These are phyloP conservation scores for Odontophorus gujanensis DNA, from an alignment of 2,113 vertebrate species.

Conservation along the genomic window DNA sequence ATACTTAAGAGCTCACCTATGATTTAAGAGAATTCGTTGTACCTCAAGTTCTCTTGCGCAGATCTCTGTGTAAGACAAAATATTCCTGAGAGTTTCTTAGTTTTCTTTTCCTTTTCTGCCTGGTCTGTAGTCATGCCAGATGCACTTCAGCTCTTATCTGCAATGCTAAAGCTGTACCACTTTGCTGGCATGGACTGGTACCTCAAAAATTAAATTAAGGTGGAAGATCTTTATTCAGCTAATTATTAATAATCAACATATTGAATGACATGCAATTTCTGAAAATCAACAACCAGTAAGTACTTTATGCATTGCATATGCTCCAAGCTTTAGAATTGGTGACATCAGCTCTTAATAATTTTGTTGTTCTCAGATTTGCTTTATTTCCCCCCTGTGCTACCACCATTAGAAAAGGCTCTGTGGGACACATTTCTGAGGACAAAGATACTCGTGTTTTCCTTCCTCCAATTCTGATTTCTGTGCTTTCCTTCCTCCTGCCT, in stretches of 20 bases:
- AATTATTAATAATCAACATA: not conserved
- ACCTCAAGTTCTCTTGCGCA: not conserved
- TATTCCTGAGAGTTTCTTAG: not conserved
- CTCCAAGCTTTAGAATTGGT: not conserved
- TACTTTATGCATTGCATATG: not conserved
- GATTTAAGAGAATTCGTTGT: not conserved
- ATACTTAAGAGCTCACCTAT: not conserved
- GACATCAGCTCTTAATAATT: not conserved
- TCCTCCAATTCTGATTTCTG: not conserved
- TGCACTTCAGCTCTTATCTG: not conserved
- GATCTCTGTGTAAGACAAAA: not conserved
- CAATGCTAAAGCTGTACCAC: not conserved
- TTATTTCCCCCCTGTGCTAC: not conserved
- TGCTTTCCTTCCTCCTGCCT: not conserved
- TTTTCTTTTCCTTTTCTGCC: not conserved
- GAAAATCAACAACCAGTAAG: not conserved
- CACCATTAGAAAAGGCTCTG: not conserved
- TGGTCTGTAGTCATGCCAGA: not conserved
- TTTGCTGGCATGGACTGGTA: not conserved
- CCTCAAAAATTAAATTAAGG: not conserved
- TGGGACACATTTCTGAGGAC: not conserved
- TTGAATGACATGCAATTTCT: not conserved
- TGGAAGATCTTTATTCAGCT: not conserved
- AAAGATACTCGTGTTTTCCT: not conserved
- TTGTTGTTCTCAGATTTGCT: not conserved